Evolutionary conservation across 2,113 vertebrate genomes (phyloP), one percentile per base, ranked within the genome.

Genomic region (Dunckerocampus dactyliophorus): DNA sequence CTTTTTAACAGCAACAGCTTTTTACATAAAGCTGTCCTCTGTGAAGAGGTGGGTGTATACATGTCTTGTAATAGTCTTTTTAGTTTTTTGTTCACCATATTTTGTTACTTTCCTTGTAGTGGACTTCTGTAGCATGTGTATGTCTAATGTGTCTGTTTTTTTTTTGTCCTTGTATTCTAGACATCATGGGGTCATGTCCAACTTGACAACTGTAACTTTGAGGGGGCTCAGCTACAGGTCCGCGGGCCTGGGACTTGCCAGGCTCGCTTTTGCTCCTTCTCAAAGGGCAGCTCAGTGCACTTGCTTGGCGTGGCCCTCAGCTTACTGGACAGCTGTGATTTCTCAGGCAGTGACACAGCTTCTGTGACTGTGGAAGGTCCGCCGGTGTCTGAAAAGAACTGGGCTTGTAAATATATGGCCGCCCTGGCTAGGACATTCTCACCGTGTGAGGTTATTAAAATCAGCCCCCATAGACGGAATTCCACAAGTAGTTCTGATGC

Each of bases 181-280:
- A 94, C 93, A 2, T 92, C 91, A 8, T 93, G 93, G 31, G 94
- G 94, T 59, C 94, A 95, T 0, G 88, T 95, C 63, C 95, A 96
- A 67, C 87, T 96, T 11, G 93, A 96, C 67, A 96, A 92, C 78
- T 96, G 95, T 87, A 96, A 92, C 81, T 93, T 95, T 16, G 92
- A 96, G 73, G 92, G 92, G 3, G 92, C 93, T 20, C 94, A 97
- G 82, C 80, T 96, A 69, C 94, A 94, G 76, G 80, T 97, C 65
- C 88, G 92, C 0, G 92, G 93, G 0, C 94, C 94, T 0, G 94
- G 94, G 45, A 95, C 92, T 0, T 94, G 94, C 76, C 95, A 95
- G 65, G 92, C 93, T 65, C 94, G 93, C 67, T 97, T 94, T 81
- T 96, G 94, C 76, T 93, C 92, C 67, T 96, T 97, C 77, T 93